Evolutionary conservation across 2,888 invertebrate genomes (phyloP), one percentile per base, ranked within the genome.

Genomic region (Leucania comma): DNA sequence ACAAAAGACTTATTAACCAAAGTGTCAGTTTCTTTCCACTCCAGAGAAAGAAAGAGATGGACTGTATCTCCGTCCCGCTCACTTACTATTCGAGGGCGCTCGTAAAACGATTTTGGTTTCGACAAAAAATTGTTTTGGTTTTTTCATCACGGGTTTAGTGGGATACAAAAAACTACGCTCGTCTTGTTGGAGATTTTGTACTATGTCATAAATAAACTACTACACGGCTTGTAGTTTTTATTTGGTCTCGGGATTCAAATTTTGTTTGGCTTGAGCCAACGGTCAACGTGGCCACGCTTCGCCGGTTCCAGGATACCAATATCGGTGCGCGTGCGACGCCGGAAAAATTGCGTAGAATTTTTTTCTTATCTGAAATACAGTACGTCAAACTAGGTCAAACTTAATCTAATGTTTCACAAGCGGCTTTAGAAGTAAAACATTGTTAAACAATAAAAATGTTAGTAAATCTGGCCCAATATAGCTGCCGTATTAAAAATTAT

Each of bases 61-160:
- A 57, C 17, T 46, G 75, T 84, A 83, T 74, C 60, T 42, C 84
- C 78, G 68, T 91, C 93, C 86, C 90, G 51, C 86, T 94, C 91
- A 62, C 92, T 93, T 95, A 95, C 95, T 93, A 95, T 92, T 90
- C 89, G 91, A 93, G 91, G 91, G 90, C 90, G 92, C 93, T 95
- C 95, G 95, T 96, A 95, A 94, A 95, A 93, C 91, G 89, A 92
- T 92, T 95, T 91, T 89, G 91, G 88, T 81, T 88, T 86, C 82
- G 74, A 94, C 93, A 94, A 93, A 95, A 95, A 94, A 91, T 91
- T 95, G 95, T 95, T 95, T 94, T 94, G 94, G 90, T 95, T 94
- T 95, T 93, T 95, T 94, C 93, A 86, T 87, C 84, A 83, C 83
- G 84, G 88, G 88, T 85, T 86, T 86, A 87, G 83, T 85, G 85